Percentiles rank a stretch among this genome's conserved stretches.
Conservation (phyloP, 2,888 invertebrate species). For the Tupiocoris notatus region DNA sequence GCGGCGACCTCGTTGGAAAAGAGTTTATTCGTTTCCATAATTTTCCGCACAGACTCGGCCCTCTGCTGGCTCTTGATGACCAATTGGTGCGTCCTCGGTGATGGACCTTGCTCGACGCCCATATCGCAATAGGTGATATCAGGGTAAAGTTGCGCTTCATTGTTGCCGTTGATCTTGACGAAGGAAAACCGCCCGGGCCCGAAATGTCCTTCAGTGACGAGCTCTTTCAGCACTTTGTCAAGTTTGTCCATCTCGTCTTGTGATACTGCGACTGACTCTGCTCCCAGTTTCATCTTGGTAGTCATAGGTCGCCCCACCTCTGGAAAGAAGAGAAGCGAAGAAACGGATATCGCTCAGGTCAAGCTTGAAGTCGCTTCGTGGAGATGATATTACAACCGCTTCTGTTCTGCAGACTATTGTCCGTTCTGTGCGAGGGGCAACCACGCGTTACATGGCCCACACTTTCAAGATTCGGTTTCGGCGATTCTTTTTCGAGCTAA, state of each 20-base stretch:
- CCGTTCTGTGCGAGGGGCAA: no score
- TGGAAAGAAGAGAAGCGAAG: no score
- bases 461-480: no score
- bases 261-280: no score
- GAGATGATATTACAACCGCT: no score
- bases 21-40: conserved; percentile 29
- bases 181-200: conserved; percentile 29
- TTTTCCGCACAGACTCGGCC: conserved; percentile 17
- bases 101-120: conserved; percentile 19
- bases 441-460: no score
- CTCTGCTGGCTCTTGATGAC: conserved; percentile 20
- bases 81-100: conserved; percentile 20
- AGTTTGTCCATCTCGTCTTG: conserved; percentile 32
- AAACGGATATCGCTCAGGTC: no score
- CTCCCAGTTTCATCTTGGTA: no score
- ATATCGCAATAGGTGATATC: conserved; percentile 29
- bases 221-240: conserved; percentile 22
- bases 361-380: no score
- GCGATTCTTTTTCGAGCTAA: no score
- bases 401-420: no score
- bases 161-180: conserved; percentile 25
- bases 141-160: conserved; percentile 21
- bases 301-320: no score
- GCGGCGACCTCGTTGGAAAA: conserved; percentile 28
- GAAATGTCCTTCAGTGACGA: conserved; percentile 6